Evolutionary conservation across 2,888 invertebrate genomes (phyloP), one percentile per base, ranked within the genome.

Genomic region (Calephelis perditalis): DNA sequence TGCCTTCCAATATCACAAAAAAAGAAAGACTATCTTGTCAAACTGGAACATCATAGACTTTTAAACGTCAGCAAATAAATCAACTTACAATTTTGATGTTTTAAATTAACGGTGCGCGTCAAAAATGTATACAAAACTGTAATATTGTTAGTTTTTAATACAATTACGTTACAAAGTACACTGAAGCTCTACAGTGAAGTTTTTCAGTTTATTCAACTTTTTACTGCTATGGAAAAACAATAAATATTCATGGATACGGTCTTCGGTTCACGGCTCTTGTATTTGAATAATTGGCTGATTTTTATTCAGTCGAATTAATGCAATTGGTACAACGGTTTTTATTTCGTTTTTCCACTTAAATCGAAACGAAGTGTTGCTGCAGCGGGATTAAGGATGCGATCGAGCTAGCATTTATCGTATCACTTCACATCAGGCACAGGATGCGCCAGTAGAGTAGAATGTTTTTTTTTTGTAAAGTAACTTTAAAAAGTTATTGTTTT

Each of bases 241-340:
- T 88, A 82, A 86, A 84, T 86, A 89, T 89, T 89, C 86, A 87
- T 84, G 78, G 80, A 81, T 82, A 83, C 84, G 72, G 79, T 78
- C 81, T 82, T 79, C 84, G 82, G 79, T 82, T 77, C 82, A 76
- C 75, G 74, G 78, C 76, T 75, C 77, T 76, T 69, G 72, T 76
- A 86, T 89, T 87, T 88, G 83, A 89, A 89, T 89, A 88, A 89
- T 89, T 89, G 89, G 89, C 88, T 87, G 85, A 88, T 88, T 88
- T 86, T 89, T 88, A 89, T 89, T 85, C 89, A 86, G 83, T 79
- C 78, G 81, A 82, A 85, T 89, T 86, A 88, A 89, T 85, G 82
- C 83, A 84, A 87, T 87, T 82, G 83, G 81, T 83, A 79, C 79
- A 81, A 75, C 77, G 75, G 74, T 84, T 83, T 40, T 75, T 76